Evolutionary conservation across 2,797 vertebrate genomes (phyloP).

Genomic region (Podargus strigoides): DNA sequence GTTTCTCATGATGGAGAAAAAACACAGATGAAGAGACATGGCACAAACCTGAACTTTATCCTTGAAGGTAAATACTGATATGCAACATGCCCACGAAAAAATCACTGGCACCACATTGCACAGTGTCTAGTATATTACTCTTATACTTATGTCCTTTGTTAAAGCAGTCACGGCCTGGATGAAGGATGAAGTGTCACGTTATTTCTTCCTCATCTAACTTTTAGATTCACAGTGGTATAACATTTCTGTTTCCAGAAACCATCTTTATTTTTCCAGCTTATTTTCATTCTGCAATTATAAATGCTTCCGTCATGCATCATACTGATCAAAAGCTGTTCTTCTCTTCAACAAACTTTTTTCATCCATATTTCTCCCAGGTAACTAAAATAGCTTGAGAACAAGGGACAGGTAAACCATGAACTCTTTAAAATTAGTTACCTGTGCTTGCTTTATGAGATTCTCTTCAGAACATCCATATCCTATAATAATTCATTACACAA

Average conservation of each 20-base stretch:
- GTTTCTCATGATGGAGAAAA: neutral
- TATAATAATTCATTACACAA: neutral
- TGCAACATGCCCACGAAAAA: neutral
- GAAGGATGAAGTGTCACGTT: neutral
- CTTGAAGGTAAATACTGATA: neutral
- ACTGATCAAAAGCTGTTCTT: neutral
- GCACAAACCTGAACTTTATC: neutral
- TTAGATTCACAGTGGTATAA: neutral
- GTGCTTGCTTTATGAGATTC: neutral
- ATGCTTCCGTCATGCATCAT: neutral
- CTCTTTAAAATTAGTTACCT: neutral
- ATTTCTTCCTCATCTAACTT: neutral
- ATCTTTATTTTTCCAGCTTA: neutral
- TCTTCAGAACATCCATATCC: neutral
- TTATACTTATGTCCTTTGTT: neutral
- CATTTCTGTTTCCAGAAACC: neutral
- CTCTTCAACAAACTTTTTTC: neutral
- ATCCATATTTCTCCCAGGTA: neutral
- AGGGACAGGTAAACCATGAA: neutral
- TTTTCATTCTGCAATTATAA: neutral
- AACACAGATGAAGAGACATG: neutral
- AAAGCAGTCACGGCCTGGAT: neutral
- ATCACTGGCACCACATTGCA: neutral
- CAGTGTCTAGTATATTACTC: neutral
- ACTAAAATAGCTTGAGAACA: neutral